Evolutionary conservation across 2,113 vertebrate genomes (phyloP), one percentile per base, ranked within the genome.

Genomic region (Poeciliopsis turrubarensis): DNA sequence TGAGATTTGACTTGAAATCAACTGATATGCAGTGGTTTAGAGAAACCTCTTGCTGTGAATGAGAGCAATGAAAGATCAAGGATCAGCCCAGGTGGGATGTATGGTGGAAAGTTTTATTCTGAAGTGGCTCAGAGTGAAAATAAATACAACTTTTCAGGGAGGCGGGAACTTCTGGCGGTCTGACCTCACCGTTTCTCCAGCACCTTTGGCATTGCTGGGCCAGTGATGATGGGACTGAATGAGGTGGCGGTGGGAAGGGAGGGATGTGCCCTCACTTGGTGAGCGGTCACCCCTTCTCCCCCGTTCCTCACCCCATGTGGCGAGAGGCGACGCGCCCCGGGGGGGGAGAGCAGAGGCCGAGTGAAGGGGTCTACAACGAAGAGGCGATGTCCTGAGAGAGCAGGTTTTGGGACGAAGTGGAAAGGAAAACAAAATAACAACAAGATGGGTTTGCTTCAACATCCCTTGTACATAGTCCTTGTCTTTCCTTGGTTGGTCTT

Each of bases 81-180:
- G 81, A 89, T 78, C 88, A 85, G 61, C 67, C 71, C 80, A 47
- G 84, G 47, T 91, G 90, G 91, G 86, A 88, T 91, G 91, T 92
- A 93, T 90, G 92, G 92, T 93, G 93, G 94, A 94, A 94, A 94
- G 95, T 82, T 95, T 95, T 96, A 97, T 94, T 94, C 88, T 93
- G 92, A 92, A 88, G 93, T 89, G 91, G n/a, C 90, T 82, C 87
- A 93, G 86, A 89, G 64, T 93, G 81, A 93, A 91, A 94, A 94
- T 93, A 90, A 94, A 91, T 94, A 91, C 86, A 93, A 68, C 90
- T 86, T 91, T 88, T 74, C 78, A 54, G 82, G 90, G 86, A 65
- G 54, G 47, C 17, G 85, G 86, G 89, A 64, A 83, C 91, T 90
- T 89, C 85, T 76, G 87, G 91, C 89, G 75, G 87, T 85, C 83